Conservation (phyloP, 2,888 invertebrate species). For the Dromius quadrimaculatus region DNA sequence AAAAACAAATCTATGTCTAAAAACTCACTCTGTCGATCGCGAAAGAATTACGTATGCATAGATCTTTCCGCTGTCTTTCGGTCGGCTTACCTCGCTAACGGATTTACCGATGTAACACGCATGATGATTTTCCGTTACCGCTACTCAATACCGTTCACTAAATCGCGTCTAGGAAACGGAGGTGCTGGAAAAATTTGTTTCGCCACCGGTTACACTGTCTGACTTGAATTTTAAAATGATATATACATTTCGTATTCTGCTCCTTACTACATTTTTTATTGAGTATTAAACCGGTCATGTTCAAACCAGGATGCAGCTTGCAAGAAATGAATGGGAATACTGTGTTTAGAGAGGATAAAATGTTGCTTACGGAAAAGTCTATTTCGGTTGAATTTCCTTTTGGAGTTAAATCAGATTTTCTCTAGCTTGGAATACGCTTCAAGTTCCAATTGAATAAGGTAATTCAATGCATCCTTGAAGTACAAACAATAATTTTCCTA, state of each 20-base stretch:
- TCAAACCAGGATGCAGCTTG: slow-evolving; percentile 41
- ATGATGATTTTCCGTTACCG: slow-evolving; percentile 44
- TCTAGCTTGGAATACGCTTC: too few species aligned
- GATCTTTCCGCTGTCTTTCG: slow-evolving; percentile 36
- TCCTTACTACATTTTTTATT: slow-evolving; percentile 49
- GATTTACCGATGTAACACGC: slow-evolving; percentile 50
- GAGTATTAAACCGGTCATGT: slow-evolving; percentile 48
- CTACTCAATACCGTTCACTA: neutral
- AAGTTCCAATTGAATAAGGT: too few species aligned
- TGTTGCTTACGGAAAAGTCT: too few species aligned
- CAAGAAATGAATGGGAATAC: slow-evolving; percentile 3
- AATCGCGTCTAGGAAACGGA: slow-evolving; percentile 31
- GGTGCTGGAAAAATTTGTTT: slow-evolving; percentile 48
- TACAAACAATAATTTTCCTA: too few species aligned
- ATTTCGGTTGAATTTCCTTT: too few species aligned
- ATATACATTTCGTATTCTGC: slow-evolving; percentile 48
- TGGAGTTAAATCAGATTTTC: too few species aligned
- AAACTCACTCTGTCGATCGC: slow-evolving; percentile 26
- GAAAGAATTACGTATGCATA: slow-evolving; percentile 50
- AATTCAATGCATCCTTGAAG: too few species aligned
- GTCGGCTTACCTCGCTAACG: slow-evolving; percentile 46
- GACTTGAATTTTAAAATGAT: slow-evolving; percentile 50
- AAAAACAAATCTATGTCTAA: slow-evolving; percentile 41
- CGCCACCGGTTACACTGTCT: slow-evolving; percentile 37
- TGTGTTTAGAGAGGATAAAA: too few species aligned